A percentile compares a stretch with the other conserved stretches of the same genome.
phyloP scores from a whole-genome alignment of 2,113 vertebrate genomes.

The Ranitomeya imitator region DNA sequence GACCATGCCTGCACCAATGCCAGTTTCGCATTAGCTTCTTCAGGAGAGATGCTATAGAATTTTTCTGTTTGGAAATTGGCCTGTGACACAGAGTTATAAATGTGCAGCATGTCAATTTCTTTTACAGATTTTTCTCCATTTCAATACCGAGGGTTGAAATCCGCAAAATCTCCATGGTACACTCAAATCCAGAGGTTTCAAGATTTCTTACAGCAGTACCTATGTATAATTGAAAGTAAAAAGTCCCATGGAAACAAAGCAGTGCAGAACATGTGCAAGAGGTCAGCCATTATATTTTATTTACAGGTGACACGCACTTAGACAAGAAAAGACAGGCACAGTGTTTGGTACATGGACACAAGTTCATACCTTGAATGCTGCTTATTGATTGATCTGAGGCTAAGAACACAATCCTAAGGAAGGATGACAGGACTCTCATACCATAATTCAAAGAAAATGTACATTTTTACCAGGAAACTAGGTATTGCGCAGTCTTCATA shows the following conservation, averaged over 20 bases:
- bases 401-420: background rate
- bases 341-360: too few species aligned
- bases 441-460: slow-evolving; percentile 10
- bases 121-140: too few species aligned
- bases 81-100: too few species aligned
- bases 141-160: too few species aligned
- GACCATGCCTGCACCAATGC: too few species aligned
- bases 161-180: too few species aligned
- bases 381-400: background rate
- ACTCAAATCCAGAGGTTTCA: too few species aligned
- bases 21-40: too few species aligned
- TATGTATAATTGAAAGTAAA: background rate
- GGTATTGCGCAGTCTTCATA: background rate
- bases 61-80: too few species aligned
- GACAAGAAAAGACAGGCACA: background rate
- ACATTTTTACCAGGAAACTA: background rate
- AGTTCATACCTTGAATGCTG: background rate
- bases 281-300: slow-evolving; percentile 15
- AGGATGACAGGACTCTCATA: background rate
- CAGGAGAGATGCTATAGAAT: too few species aligned
- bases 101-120: too few species aligned
- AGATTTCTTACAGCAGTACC: background rate
- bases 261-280: background rate
- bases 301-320: background rate
- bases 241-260: background rate